These are phyloP conservation scores for Aurelia coerulea DNA, from an alignment of 30 jellyfish, hydroid and myxozoan species.

Conservation along the genomic window DNA sequence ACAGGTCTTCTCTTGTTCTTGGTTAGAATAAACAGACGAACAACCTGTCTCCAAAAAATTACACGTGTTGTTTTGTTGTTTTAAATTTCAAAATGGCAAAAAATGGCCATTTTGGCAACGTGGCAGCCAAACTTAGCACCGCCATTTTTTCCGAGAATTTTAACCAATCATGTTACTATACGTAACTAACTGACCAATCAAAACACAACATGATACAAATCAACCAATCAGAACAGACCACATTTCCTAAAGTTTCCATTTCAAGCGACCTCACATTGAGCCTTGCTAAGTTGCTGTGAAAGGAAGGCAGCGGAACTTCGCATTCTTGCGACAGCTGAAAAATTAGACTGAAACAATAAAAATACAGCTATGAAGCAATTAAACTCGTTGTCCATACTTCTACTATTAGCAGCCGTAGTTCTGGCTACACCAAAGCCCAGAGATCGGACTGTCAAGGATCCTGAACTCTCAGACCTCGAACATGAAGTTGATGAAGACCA, in stretches of 20 bases:
- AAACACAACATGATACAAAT: background rate
- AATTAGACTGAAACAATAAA: background rate
- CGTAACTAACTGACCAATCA: constrained; percentile 21
- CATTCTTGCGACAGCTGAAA: constrained; percentile 47
- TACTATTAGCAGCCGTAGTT: constrained; percentile 40
- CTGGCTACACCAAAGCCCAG: constrained; percentile 65
- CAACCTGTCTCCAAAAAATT: too few species aligned
- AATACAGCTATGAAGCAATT: constrained; percentile 7
- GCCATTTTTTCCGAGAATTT: too few species aligned
- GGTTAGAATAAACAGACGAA: too few species aligned
- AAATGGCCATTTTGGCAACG: too few species aligned
- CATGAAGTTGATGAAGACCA: constrained; percentile 80
- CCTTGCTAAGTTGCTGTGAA: constrained; percentile 1
- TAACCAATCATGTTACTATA: constrained; percentile 30
- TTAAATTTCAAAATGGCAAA: too few species aligned
- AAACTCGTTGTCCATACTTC: constrained; percentile 10
- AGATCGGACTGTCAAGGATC: constrained; percentile 71
- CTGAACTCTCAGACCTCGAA: constrained; percentile 69
- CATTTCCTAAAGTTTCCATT: background rate
- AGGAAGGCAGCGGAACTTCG: background rate
- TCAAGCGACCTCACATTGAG: constrained; percentile 19
- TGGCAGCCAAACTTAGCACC: too few species aligned
- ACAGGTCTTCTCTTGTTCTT: too few species aligned
- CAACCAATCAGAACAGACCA: constrained; percentile 43
- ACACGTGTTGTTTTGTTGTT: too few species aligned